Evolutionary conservation across 2,888 invertebrate genomes (phyloP), one percentile per base, ranked within the genome.

Genomic region (Noctua comes): DNA sequence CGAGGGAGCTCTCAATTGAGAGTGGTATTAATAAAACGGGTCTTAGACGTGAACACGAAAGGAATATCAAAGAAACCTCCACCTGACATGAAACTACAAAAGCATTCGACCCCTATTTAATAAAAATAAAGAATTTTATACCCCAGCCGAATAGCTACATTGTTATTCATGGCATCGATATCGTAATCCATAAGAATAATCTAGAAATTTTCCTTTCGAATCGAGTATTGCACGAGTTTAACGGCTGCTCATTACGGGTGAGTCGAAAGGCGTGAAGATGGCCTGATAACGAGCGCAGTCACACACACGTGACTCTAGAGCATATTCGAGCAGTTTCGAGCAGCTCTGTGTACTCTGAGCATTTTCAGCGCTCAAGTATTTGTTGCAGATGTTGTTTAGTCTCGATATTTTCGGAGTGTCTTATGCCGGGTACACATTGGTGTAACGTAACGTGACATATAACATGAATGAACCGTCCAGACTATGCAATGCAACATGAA

Each of bases 201-300:
- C 81, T 84, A 88, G 86, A 88, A 81, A 78, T 75, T 80, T 88
- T 88, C 83, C 84, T 88, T 89, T 82, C 77, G 80, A 79, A 84
- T 88, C 64, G 77, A 77, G 84, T 85, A 86, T 77, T 89, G 86
- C 80, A 86, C 86, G 77, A 71, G 40, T 66, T 78, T 84, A 80
- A 79, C 85, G 79, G 79, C 75, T 76, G 86, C 89, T 87, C 88
- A 89, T 88, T 88, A 87, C 79, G 68, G 71, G 74, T 73, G 81
- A 71, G 77, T 83, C 88, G 85, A 89, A 86, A 82, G 82, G 83
- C 91, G 90, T 91, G 85, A 91, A 91, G 91, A 91, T 91, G 83
- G 72, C 11, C 76, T 79, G 91, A 90, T 91, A 91, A 90, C 88
- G 65, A 86, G 84, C 64, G 64, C 79, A 88, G 82, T 84, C 81